Base-by-base conservation (phyloP, 2,888 invertebrate species). In the Chaitophorus viminalis region DNA sequence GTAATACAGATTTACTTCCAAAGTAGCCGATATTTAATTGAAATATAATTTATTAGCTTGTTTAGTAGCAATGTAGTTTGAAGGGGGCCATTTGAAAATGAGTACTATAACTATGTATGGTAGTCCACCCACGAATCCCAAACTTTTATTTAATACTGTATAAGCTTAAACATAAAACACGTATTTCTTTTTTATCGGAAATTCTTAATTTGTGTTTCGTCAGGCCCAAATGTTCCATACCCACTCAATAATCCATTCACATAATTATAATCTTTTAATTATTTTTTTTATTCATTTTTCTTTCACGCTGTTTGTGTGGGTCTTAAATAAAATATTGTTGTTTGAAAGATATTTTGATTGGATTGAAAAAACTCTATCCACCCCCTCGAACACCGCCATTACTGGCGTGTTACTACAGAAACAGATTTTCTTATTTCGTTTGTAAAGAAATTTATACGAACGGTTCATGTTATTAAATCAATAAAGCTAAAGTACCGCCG, bases 31-130 rank as follows among this genome's bases (percentile, higher is more conserved):
- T 2, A 36, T 65, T 60, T 6, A n/a, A 17, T 78, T 36, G n/a
- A 78, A 78, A 36, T 78, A 60, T 60, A 78, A 78, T 78, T 25
- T 60, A 60, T 60, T n/a, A 77, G 33, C n/a, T 60, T 60, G 6
- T 54, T 36, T 14, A 33, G 31, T 54, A 36, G 6, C 18, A 39
- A 39, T 54, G 29, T 36, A 36, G 33, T 36, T 75, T 1, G 5
- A 11, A 46, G 31, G 21, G 25, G 33, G 36, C 54, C 18, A 33
- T 33, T 77, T 54, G 54, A 33, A 9, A 76, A 76, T 76, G 52
- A 76, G 29, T 25, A 18, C 25, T 25, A 25, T 21, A 25, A 60
- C 25, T 60, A 21, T 21, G 60, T 25, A 46, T 46, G 46, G 46
- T 14, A 46, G 46, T 46, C 46, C 46, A 3, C 46, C 6, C 3